Percentiles rank a stretch among this genome's conserved stretches.
These are phyloP conservation scores for Epizoanthus fatuus DNA, from an alignment of 92 coral and sea anemone species.

Conservation along the genomic window DNA sequence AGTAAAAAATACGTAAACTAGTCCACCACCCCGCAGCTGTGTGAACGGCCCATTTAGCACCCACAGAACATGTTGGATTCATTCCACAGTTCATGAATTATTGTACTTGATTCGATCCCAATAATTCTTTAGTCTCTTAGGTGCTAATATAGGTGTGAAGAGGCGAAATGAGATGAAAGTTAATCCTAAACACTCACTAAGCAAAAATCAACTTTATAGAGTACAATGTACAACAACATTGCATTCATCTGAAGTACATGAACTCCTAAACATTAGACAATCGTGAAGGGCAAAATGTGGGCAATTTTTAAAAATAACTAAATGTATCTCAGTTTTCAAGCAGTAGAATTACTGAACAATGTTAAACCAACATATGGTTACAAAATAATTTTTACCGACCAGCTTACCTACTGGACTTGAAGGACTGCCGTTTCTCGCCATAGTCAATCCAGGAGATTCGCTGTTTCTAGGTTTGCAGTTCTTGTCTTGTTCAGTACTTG, in stretches of 20 bases:
- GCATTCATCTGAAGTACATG: not conserved
- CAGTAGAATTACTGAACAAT: not conserved
- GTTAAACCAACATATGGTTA: not conserved
- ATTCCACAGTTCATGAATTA: too few relatives aligned
- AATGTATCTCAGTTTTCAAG: not conserved
- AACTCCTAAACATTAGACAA: too few relatives aligned
- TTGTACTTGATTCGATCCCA: not conserved
- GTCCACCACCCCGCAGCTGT: too few relatives aligned
- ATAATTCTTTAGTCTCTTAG: not conserved
- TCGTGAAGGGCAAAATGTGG: too few relatives aligned
- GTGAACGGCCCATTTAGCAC: too few relatives aligned
- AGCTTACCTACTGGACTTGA: constrained; percentile 1
- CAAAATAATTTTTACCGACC: not conserved
- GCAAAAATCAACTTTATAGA: not conserved
- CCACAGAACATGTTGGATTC: too few relatives aligned
- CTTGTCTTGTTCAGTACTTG: not conserved
- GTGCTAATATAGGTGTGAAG: not conserved
- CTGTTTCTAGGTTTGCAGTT: not conserved
- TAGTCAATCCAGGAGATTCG: not conserved
- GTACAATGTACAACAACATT: not conserved
- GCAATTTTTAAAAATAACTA: too few relatives aligned
- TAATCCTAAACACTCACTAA: not conserved
- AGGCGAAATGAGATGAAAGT: not conserved
- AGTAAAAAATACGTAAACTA: not conserved
- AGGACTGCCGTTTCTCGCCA: not conserved